Conservation (phyloP, 2,888 invertebrate genomes). For the Acanthopleura granulata region DNA sequence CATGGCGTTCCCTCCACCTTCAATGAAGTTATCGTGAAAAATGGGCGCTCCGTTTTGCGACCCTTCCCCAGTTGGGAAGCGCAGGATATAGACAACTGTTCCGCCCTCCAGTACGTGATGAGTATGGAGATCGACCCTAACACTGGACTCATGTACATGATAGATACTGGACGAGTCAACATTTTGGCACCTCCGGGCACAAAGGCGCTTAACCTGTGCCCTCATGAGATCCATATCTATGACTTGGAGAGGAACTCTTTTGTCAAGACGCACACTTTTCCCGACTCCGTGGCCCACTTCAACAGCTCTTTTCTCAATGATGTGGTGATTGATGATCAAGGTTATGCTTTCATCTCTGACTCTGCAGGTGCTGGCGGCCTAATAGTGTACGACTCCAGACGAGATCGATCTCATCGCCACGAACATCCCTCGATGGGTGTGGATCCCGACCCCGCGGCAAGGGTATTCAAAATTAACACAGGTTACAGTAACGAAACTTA, state of each 20-base stretch:
- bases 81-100: slow-evolving; percentile 48
- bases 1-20: slow-evolving; percentile 49
- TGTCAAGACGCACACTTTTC: slow-evolving; percentile 42
- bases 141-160: slow-evolving; percentile 52
- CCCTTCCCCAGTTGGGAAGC: slow-evolving; percentile 50
- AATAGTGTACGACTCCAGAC: slow-evolving; percentile 42
- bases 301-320: slow-evolving; percentile 49
- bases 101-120: slow-evolving; percentile 51
- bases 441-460: neutral
- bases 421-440: slow-evolving; percentile 32
- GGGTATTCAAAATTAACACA: no score
- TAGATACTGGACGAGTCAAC: slow-evolving; percentile 44
- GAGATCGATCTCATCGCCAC: neutral
- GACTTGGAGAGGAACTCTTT: slow-evolving; percentile 39
- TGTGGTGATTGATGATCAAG: slow-evolving; percentile 40
- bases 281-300: slow-evolving; percentile 40
- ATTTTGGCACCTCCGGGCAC: slow-evolving; percentile 20
- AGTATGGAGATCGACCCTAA: slow-evolving; percentile 57
- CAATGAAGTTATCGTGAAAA: slow-evolving; percentile 36
- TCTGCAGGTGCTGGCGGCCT: slow-evolving; percentile 38
- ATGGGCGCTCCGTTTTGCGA: slow-evolving; percentile 30
- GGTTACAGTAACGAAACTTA: slow-evolving; percentile 28
- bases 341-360: slow-evolving; percentile 47
- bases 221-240: slow-evolving; percentile 50
- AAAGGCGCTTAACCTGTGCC: slow-evolving; percentile 35